A percentile compares a stretch with the other conserved stretches of the same genome.
phyloP scores from a whole-genome alignment of 2,888 invertebrate genomes.

The Clunio marinus region DNA sequence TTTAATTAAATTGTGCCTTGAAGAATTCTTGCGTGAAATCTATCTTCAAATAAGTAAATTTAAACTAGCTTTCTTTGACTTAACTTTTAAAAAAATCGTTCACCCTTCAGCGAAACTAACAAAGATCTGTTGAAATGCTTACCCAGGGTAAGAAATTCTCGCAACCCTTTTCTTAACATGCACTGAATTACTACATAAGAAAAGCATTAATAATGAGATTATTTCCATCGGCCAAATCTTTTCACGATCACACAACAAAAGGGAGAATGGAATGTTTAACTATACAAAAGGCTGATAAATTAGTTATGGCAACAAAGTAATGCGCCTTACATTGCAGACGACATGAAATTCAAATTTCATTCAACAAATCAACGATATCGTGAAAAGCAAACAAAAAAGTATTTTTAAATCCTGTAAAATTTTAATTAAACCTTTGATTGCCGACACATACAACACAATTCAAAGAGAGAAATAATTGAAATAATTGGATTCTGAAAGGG shows the following conservation, averaged over 20 bases:
- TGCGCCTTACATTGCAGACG: neutral
- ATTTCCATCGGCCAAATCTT: neutral
- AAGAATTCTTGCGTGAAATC: neutral
- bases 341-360: slow-evolving; percentile 1
- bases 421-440: slow-evolving; percentile 10
- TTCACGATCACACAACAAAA: neutral
- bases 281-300: neutral
- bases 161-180: neutral
- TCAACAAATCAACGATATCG: slow-evolving; percentile 3
- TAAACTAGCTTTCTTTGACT: neutral
- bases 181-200: neutral
- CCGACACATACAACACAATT: neutral
- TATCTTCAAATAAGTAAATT: neutral
- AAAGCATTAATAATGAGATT: slow-evolving; percentile 2
- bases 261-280: neutral
- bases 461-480: slow-evolving; percentile 7
- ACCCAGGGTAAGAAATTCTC: neutral
- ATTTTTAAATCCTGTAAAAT: slow-evolving; percentile 7
- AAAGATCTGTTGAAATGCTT: neutral
- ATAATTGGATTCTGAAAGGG: slow-evolving; percentile 24
- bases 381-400: neutral
- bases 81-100: too few relatives aligned
- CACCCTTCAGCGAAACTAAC: neutral
- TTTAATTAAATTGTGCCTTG: neutral
- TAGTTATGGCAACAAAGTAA: slow-evolving; percentile 5